Evolutionary conservation across 2,113 vertebrate species (phyloP), one percentile per base, ranked within the genome.

Genomic region (Neofelis nebulosa): DNA sequence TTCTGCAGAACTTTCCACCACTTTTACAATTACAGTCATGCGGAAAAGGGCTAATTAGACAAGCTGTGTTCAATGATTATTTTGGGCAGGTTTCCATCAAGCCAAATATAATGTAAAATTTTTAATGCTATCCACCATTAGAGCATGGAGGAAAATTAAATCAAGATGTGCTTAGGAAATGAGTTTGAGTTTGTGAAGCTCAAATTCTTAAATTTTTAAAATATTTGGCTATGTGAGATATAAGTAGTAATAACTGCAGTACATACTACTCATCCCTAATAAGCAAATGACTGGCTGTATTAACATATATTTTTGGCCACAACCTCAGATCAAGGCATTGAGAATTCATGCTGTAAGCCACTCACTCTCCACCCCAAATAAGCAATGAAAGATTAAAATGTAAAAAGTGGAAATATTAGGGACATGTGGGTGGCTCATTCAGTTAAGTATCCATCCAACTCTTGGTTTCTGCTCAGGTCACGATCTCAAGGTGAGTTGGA

Each of bases 121-220:
- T 91, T 93, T 92, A 96, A 89, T 82, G 48, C 41, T 94, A 89
- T 78, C 68, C 36, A 95, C 83, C 78, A 82, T 89, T 94, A 86
- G 0, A 97, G 78, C 57, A 82, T 78, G 36, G 48, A 89, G 29
- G 41, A 89, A 97, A 95, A 97, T 94, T 80, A 91, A 91, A 66
- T 94, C 29, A 95, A 95, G 65, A 93, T 93, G 78, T 97, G 41
- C 86, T 95, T 91, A 93, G 82, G 55, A 93, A 97, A 89, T 91
- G 84, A 91, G 8, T 87, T 52, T 90, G 55, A 95, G 48, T 93
- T 89, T 95, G 16, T 95, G 45, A 31, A 89, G 50, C 33, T 85
- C 41, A 80, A 71, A 96, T 88, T 96, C 63, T 74, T 93, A 86
- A 95, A 93, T 61, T 36, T 73, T 82, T 81, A 89, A 91, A 86